Evolutionary conservation across 2,888 invertebrate species (phyloP), one percentile per base, ranked within the genome.

Genomic region (Apantesis nais): DNA sequence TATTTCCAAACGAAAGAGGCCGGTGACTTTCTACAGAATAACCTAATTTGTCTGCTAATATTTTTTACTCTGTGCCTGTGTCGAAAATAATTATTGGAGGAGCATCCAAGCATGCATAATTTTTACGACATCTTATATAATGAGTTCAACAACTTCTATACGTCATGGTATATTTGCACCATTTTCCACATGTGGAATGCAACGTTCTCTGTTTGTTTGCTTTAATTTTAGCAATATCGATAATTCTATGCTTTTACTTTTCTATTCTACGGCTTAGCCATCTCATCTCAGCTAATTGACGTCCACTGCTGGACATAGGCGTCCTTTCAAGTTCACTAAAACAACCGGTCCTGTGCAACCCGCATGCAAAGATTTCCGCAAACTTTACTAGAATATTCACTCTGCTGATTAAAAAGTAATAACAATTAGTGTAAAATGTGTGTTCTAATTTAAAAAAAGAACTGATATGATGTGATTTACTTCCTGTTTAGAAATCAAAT

Each of bases 131-230:
- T 22, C 25, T 41, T 44, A 29, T 34, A 29, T 48, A 48, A 64
- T 64, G 64, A 64, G 41, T 48, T 48, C 44, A 64, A 48, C 31
- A 48, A 34, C 48, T 48, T 64, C 19, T 29, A 25, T 44, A 31
- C 64, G 44, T 64, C 62, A 62, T 41, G 41, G 39, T 62, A 16
- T 62, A 62, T 62, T 41, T 62, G n/a, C 39, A 39, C 39, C 39
- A 39, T 39, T 9, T 25, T 39, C n/a, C n/a, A 29, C 25, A 62
- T 16, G 39, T 39, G 39, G 62, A 41, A 62, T 41, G 25, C 16
- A 25, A 37, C 2, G 2, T 25, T 25, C 55, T 62, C 25, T 25
- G 25, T 39, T 39, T 41, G 41, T 55, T 55, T 12, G 25, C 0
- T 25, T 55, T 25, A 25, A 2, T 25, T 55, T 25, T 55, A 14